phyloP scores from a whole-genome alignment of 1,140 invertebrate genomes.

The Schlechtendalia chinensis region DNA sequence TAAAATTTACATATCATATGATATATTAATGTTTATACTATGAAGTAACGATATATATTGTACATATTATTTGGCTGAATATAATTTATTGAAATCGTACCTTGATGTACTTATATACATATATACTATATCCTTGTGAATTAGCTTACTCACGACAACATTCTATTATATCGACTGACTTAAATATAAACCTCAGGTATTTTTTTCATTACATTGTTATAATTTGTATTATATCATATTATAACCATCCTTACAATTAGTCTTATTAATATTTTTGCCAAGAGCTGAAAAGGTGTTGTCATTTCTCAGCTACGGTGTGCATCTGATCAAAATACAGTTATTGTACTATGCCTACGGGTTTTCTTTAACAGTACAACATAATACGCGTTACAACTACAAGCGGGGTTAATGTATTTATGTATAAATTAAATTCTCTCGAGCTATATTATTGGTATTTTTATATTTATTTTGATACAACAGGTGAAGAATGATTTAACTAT shows the following conservation, averaged over 20 bases:
- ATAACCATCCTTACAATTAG: conserved; percentile 23
- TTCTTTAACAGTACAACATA: not conserved
- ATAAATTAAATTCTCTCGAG: not conserved
- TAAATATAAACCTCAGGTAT: conserved; percentile 17
- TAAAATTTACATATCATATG: not conserved
- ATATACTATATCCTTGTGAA: too few species aligned
- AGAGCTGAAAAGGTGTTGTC: not conserved
- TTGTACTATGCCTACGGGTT: conserved; percentile 4
- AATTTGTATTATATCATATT: not conserved
- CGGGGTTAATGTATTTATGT: conserved; percentile 2
- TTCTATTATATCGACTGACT: not conserved
- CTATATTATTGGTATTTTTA: not conserved
- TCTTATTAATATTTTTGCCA: conserved; percentile 19
- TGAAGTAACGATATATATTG: too few species aligned
- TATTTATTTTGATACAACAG: not conserved
- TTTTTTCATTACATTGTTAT: conserved; percentile 7
- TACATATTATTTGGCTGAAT: not conserved
- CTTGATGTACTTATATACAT: not conserved
- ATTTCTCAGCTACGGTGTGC: not conserved
- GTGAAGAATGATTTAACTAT: not conserved
- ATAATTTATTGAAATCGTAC: not conserved
- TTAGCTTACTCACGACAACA: not conserved
- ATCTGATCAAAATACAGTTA: conserved; percentile 11
- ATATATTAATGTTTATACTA: not conserved
- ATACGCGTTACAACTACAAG: not conserved